Percentiles rank a stretch among this genome's conserved stretches.
Conservation (phyloP, 2,797 vertebrate species). For the Macroramphosus scolopax region DNA sequence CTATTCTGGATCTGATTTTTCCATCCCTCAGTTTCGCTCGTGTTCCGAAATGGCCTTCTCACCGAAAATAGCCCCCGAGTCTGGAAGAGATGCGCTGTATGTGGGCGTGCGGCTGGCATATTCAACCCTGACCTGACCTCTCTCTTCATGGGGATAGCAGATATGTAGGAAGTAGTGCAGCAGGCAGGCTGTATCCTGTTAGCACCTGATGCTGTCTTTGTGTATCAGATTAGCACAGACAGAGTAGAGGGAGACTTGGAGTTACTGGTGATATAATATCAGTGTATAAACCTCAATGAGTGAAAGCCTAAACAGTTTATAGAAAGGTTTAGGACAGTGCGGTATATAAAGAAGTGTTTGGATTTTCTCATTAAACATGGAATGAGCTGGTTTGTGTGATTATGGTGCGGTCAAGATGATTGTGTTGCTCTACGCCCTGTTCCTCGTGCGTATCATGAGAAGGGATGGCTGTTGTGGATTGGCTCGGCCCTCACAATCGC, state of each 20-base stretch:
- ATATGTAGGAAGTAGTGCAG: no score
- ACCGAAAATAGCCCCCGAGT: conserved; percentile 55
- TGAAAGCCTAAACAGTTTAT: conserved; percentile 10
- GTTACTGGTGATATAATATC: no score
- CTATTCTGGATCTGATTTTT: conserved; percentile 69
- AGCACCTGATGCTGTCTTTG: not conserved
- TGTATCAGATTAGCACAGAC: not conserved
- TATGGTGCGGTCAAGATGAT: no score
- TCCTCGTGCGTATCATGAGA: conserved; percentile 25
- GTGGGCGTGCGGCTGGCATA: conserved; percentile 39
- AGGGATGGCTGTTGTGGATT: conserved; percentile 12
- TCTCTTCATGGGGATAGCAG: no score
- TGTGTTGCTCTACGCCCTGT: not conserved
- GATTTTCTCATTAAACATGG: no score
- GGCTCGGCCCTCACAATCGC: conserved; percentile 5
- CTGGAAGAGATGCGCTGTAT: conserved; percentile 33
- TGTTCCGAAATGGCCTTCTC: conserved; percentile 47
- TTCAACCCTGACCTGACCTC: conserved; percentile 17
- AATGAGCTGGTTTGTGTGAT: no score
- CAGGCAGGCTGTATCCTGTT: no score
- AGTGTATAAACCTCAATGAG: no score
- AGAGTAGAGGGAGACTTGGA: no score
- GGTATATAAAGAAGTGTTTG: not conserved
- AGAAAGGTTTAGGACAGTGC: not conserved
- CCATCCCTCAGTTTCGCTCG: conserved; percentile 47